Conservation (phyloP, 2,888 invertebrate genomes). For the Phalangium opilio region DNA sequence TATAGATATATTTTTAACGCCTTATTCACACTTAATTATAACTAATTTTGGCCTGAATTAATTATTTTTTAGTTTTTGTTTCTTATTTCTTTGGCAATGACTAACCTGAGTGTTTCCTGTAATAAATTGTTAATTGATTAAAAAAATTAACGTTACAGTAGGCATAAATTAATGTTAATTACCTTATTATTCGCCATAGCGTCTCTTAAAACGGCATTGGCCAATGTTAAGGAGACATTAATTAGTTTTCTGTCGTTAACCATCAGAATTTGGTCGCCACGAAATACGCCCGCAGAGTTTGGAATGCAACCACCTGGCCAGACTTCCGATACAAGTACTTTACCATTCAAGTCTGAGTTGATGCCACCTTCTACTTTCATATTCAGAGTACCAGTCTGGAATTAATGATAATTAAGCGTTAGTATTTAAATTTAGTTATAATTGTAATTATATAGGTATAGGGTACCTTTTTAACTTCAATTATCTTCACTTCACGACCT, state of each 20-base stretch:
- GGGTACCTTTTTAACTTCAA: conserved; percentile 1
- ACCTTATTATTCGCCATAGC: background rate
- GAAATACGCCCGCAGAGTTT: background rate
- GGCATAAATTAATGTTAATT: too few species aligned
- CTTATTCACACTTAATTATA: too few species aligned
- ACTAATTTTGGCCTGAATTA: too few species aligned
- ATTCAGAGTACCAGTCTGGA: conserved; percentile 4
- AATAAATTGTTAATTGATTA: too few species aligned
- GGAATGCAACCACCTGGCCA: conserved; percentile 3
- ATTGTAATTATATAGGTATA: too few species aligned
- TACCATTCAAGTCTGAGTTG: conserved; percentile 3
- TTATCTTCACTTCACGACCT: conserved; percentile 1
- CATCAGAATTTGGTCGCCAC: conserved; percentile 3
- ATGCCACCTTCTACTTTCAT: conserved; percentile 6
- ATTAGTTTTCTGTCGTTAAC: conserved; percentile 1
- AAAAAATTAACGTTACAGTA: too few species aligned
- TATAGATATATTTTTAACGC: too few species aligned
- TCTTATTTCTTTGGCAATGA: too few species aligned
- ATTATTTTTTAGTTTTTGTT: too few species aligned
- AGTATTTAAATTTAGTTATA: too few species aligned
- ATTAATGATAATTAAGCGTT: background rate
- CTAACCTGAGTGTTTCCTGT: too few species aligned
- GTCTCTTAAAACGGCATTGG: conserved; percentile 4
- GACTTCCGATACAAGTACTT: conserved; percentile 2
- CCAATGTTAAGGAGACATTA: conserved; percentile 2